phyloP scores from a whole-genome alignment of 1,140 invertebrate genomes.

The Leptinotarsa defecta region DNA sequence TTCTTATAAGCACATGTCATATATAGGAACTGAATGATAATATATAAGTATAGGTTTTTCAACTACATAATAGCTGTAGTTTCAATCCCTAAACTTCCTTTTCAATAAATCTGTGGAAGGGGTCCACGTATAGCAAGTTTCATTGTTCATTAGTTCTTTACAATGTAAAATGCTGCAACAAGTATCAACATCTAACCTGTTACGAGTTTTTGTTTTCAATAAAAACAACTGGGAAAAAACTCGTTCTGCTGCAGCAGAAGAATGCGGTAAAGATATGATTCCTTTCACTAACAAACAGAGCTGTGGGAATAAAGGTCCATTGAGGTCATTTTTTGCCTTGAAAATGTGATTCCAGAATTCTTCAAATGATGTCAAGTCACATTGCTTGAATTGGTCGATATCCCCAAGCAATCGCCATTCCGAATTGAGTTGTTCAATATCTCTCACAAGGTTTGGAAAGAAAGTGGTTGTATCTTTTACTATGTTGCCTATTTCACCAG shows the following conservation, averaged over 20 bases:
- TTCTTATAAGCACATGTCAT: too few species aligned
- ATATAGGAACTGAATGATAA: too few species aligned
- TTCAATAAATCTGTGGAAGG: neutral
- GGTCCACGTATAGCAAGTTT: neutral
- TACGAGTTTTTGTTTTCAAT: constrained; percentile 16
- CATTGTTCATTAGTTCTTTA: neutral
- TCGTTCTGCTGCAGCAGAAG: constrained; percentile 12
- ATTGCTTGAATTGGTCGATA: neutral
- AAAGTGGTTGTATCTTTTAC: neutral
- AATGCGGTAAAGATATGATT: constrained; percentile 15
- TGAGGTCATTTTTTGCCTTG: neutral
- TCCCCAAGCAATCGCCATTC: neutral
- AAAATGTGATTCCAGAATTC: neutral
- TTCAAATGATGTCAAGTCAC: neutral
- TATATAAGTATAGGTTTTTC: too few species aligned
- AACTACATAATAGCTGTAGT: neutral
- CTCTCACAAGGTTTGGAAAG: neutral
- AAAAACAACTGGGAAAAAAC: constrained; percentile 14
- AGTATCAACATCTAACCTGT: neutral
- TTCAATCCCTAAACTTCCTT: neutral
- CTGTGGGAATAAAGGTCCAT: constrained; percentile 8
- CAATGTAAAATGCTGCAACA: neutral
- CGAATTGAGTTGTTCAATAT: neutral
- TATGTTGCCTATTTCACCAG: neutral
- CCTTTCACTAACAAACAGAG: constrained; percentile 12